A percentile compares a stretch with the other conserved stretches of the same genome.
Evolutionary conservation across 2,113 vertebrate species (phyloP).

Genomic region (Anthoscopus minutus): DNA sequence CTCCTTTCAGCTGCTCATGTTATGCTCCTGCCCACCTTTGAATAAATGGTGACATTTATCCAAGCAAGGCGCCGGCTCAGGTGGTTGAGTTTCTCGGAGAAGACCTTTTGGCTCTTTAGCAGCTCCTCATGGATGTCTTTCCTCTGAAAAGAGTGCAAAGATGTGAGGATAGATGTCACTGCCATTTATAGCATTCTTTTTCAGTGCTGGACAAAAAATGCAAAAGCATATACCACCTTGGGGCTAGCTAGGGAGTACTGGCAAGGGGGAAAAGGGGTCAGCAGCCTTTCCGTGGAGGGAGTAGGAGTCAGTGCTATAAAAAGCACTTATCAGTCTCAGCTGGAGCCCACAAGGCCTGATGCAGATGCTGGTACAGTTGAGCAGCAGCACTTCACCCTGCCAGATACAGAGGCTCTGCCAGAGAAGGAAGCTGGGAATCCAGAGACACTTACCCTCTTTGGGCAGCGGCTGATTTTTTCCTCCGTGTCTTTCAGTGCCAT

Average conservation of each 20-base stretch:
- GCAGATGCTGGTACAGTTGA: background rate
- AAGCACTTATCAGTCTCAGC: background rate
- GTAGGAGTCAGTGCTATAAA: background rate
- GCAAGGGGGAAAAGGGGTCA: background rate
- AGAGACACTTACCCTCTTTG: slow-evolving; percentile 74
- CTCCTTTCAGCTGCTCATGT: background rate
- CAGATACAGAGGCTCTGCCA: background rate
- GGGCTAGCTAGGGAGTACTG: background rate
- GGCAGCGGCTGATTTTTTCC: slow-evolving; percentile 91
- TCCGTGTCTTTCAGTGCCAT: slow-evolving; percentile 93
- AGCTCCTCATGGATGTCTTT: slow-evolving; percentile 89
- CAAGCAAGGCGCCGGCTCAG: slow-evolving; percentile 92
- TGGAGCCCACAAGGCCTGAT: background rate
- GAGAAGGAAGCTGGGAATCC: background rate
- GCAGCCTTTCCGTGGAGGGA: background rate
- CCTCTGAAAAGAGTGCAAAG: slow-evolving; percentile 73
- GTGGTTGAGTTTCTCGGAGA: slow-evolving; percentile 95
- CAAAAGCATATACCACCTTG: background rate
- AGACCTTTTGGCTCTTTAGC: slow-evolving; percentile 94
- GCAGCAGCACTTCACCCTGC: background rate
- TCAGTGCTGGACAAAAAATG: background rate
- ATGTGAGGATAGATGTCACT: background rate
- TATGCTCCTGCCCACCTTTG: slow-evolving; percentile 77
- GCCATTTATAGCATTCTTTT: background rate
- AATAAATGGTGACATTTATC: slow-evolving; percentile 99